Percentiles rank a stretch among this genome's conserved stretches.
Evolutionary conservation across 2,888 invertebrate genomes (phyloP).

Genomic region (Ichneumoninae sp.): DNA sequence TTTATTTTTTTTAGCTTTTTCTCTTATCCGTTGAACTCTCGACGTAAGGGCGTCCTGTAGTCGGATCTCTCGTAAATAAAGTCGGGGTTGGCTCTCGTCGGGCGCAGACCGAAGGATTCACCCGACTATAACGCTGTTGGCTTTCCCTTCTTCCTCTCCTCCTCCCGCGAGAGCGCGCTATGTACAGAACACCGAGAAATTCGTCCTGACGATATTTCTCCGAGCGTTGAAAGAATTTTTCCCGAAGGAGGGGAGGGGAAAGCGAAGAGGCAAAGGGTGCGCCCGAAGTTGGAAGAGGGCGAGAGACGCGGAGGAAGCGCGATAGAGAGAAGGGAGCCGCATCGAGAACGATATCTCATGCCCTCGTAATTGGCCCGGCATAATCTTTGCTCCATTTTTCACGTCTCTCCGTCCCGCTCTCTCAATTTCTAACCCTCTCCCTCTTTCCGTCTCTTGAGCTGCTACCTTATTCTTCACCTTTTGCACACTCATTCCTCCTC

Average conservation of each 20-base stretch:
- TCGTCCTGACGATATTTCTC: constrained; percentile 46
- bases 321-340: constrained; percentile 53
- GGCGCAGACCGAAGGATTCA: constrained; percentile 46
- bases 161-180: constrained; percentile 22
- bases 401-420: constrained; percentile 64
- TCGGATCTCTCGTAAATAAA: constrained; percentile 59
- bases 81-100: constrained; percentile 49
- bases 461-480: constrained; percentile 40
- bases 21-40: constrained; percentile 50
- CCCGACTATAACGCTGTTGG: constrained; percentile 10
- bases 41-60: constrained; percentile 55
- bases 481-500: constrained; percentile 50
- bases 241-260: neutral
- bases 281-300: neutral
- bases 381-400: constrained; percentile 78
- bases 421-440: neutral
- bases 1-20: constrained; percentile 25
- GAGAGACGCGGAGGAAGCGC: neutral
- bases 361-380: constrained; percentile 75
- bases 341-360: constrained; percentile 62
- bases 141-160: constrained; percentile 20
- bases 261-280: neutral
- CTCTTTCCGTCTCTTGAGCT: neutral
- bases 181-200: constrained; percentile 45
- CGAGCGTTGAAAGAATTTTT: constrained; percentile 18